These are phyloP conservation scores for Pogonus chalceus DNA, from an alignment of 1,140 invertebrate genomes.

Conservation along the genomic window DNA sequence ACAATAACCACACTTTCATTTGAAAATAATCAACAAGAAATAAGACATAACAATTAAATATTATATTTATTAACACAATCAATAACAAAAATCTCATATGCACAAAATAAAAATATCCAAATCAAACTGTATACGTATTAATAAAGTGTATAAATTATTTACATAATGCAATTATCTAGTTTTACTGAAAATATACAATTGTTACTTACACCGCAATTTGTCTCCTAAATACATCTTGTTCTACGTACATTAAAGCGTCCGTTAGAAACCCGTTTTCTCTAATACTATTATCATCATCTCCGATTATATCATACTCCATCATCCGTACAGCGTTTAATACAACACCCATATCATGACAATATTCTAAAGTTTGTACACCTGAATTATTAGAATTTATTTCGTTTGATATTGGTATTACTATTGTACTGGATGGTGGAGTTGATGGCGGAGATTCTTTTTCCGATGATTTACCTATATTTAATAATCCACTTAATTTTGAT, in stretches of 20 bases:
- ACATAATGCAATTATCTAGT: too few species aligned
- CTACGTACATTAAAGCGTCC: background rate
- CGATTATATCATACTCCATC: background rate
- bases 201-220: background rate
- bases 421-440: background rate
- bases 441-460: background rate
- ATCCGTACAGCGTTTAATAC: background rate
- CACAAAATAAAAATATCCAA: too few species aligned
- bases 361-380: background rate
- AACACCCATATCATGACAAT: background rate
- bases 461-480: conserved; percentile 1
- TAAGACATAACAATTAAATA: too few species aligned
- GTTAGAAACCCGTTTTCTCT: background rate
- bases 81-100: too few species aligned
- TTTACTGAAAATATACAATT: too few species aligned
- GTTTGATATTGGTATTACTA: background rate
- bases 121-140: too few species aligned
- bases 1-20: too few species aligned
- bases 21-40: too few species aligned
- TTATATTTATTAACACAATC: too few species aligned
- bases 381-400: background rate
- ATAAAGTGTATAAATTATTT: too few species aligned
- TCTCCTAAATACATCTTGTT: background rate
- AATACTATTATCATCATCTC: background rate
- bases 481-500: background rate